Evolutionary conservation across 2,797 vertebrate genomes (phyloP).

Genomic region (Linurgus olivaceus): DNA sequence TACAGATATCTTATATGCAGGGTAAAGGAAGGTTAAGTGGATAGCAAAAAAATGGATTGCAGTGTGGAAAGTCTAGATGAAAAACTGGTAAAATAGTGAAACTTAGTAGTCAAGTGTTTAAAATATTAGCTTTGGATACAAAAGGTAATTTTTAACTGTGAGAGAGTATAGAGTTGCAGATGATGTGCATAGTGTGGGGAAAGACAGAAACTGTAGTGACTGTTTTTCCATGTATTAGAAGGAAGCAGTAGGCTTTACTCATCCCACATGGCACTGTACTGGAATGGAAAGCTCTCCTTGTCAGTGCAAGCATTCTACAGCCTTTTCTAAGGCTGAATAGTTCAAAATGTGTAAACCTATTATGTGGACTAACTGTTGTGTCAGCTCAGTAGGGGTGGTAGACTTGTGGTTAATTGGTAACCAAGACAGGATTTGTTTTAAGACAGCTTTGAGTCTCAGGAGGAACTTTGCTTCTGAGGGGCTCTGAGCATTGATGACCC

Average conservation of each 20-base stretch:
- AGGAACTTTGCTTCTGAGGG: neutral
- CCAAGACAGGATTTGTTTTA: neutral
- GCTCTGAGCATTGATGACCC: too few species aligned
- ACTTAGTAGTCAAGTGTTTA: neutral
- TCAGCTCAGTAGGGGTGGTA: neutral
- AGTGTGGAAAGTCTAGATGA: neutral
- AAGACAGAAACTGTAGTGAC: neutral
- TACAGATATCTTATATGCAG: neutral
- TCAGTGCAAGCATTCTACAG: neutral
- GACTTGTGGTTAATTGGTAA: neutral
- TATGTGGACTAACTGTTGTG: neutral
- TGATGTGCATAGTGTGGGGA: fast-evolving
- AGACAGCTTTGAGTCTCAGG: neutral
- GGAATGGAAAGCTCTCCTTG: neutral
- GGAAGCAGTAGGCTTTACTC: neutral
- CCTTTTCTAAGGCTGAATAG: neutral
- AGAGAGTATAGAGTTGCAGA: neutral
- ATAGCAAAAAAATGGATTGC: neutral
- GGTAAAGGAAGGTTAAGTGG: neutral
- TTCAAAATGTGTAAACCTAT: neutral
- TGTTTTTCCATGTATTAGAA: neutral
- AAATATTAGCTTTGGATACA: neutral
- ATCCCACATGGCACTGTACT: fast-evolving
- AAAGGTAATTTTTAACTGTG: neutral
- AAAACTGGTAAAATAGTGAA: neutral